Conservation (phyloP, 2,797 vertebrate species). For the Protonibea diacanthus region DNA sequence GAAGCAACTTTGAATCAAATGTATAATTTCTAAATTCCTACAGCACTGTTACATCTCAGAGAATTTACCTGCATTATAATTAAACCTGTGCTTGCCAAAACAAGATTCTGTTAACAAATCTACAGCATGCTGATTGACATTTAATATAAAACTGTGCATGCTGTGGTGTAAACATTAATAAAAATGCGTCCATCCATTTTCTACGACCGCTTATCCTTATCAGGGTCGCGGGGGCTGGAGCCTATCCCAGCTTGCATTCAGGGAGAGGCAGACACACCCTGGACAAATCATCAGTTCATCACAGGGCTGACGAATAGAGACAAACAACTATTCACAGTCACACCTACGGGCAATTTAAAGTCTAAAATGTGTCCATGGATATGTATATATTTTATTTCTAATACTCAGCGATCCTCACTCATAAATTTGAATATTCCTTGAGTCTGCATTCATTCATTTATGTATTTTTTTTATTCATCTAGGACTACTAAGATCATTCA, state of each 20-base stretch:
- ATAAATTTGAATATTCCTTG: not conserved
- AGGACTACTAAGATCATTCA: not conserved
- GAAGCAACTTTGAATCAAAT: not conserved
- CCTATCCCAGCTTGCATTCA: too few species aligned
- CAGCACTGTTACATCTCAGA: not conserved
- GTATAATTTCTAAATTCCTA: not conserved
- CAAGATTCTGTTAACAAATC: not conserved
- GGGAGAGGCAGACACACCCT: too few species aligned
- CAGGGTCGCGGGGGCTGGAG: too few species aligned
- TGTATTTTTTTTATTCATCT: not conserved
- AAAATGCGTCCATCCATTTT: too few species aligned
- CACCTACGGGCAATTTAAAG: too few species aligned
- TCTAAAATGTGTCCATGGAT: too few species aligned
- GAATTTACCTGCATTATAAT: not conserved
- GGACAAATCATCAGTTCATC: too few species aligned
- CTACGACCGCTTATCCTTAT: too few species aligned
- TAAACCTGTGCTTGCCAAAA: not conserved
- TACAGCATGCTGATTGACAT: not conserved
- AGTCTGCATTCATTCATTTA: not conserved
- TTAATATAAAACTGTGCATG: not conserved
- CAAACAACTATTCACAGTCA: too few species aligned
- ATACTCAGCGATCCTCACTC: not conserved
- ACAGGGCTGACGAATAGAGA: too few species aligned
- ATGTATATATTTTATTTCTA: not conserved
- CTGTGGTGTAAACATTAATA: not conserved